Conservation (phyloP, 2,888 invertebrate genomes). For the Himalopsyche kuldschensis region DNA sequence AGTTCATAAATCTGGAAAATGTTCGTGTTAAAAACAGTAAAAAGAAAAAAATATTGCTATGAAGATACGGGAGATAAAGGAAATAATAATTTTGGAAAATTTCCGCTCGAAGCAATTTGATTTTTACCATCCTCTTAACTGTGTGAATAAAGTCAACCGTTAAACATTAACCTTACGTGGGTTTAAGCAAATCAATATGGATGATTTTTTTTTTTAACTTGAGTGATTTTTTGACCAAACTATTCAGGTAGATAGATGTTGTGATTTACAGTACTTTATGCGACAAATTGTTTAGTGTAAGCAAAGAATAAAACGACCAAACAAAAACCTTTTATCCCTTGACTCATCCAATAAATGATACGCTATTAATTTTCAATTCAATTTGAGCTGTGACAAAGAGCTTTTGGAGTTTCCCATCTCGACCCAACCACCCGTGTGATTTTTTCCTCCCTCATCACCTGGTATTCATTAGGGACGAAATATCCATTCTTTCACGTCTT, state of each 20-base stretch:
- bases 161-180: too few relatives aligned
- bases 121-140: too few relatives aligned
- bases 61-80: too few relatives aligned
- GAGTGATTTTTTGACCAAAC: neutral
- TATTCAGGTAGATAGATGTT: neutral
- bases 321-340: neutral
- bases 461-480: neutral
- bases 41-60: too few relatives aligned
- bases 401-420: neutral
- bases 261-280: neutral
- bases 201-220: too few relatives aligned
- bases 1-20: too few relatives aligned
- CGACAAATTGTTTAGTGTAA: neutral
- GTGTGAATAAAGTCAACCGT: too few relatives aligned
- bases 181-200: too few relatives aligned
- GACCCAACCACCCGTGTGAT: neutral
- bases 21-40: too few relatives aligned
- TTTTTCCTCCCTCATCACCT: neutral
- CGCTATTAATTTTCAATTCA: neutral
- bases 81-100: too few relatives aligned
- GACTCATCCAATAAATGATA: neutral
- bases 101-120: too few relatives aligned
- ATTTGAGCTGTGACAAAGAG: neutral
- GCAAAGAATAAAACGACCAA: neutral
- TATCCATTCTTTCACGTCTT: neutral